Conservation (phyloP, 2,888 invertebrate species). For the Drosophila subquinaria region DNA sequence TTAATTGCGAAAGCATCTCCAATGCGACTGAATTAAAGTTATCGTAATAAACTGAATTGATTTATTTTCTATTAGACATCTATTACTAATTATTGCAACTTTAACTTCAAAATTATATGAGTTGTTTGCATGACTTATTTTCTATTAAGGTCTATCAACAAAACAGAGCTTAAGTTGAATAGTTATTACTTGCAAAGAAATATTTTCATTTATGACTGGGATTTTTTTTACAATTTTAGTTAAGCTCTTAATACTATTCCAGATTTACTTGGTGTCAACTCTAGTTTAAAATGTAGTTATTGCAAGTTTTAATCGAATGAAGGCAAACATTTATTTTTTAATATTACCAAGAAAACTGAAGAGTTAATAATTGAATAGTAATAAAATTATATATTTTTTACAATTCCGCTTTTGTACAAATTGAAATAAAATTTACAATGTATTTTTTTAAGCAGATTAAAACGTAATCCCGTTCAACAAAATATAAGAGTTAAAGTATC, state of each 20-base stretch:
- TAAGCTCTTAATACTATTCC: slow-evolving; percentile 2
- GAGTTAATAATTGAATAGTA: neutral
- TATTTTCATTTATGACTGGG: neutral
- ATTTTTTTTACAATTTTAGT: neutral
- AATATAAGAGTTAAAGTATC: neutral
- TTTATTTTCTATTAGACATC: slow-evolving; percentile 5
- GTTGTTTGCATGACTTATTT: slow-evolving; percentile 3
- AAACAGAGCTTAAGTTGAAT: neutral
- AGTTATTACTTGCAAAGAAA: neutral
- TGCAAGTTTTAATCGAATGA: neutral
- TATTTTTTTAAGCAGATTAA: no score
- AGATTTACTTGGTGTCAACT: neutral
- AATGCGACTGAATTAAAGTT: slow-evolving; percentile 14
- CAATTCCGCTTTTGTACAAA: no score
- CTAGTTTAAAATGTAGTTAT: neutral
- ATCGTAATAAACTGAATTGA: slow-evolving; percentile 16
- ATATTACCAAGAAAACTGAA: neutral
- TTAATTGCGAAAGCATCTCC: neutral
- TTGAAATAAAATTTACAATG: no score
- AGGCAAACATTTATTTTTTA: neutral
- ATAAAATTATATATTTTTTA: no score
- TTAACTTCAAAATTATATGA: neutral
- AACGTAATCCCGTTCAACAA: no score
- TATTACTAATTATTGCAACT: neutral
- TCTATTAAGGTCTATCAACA: neutral